Base-by-base conservation (phyloP, 2,113 vertebrate species). In the Ceuthmochares aereus region DNA sequence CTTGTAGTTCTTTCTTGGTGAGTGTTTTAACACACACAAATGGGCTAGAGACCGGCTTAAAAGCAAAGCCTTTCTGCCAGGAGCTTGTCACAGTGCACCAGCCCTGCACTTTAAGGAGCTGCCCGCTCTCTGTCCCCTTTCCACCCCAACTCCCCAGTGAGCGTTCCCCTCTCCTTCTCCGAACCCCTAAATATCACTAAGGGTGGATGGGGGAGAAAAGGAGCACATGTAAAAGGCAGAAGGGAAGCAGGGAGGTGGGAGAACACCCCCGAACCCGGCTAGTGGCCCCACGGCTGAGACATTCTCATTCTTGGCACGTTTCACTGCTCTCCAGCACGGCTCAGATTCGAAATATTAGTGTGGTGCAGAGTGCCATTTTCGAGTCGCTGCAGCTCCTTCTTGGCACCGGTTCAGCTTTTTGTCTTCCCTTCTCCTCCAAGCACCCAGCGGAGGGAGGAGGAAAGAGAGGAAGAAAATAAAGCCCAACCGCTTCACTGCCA, bases 321-420 rank as follows among this genome's bases (percentile, higher is more conserved):
- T 56, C 34, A 2, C 82, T 34, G 56, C 95, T 97, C 94, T 96
- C 91, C 69, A 68, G 89, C 94, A 66, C 79, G 92, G 85, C 52
- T 87, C 74, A 43, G 87, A 42, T 90, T 97, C 91, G 88, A 90
- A 96, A 96, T 96, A 97, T 93, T 93, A 97, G 95, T 72, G 96
- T 17, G 70, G 97, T 67, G 72, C 94, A 87, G 89, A 96, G 93
- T 95, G 96, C 94, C 82, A 89, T 93, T 95, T 97, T 95, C 87
- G 66, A 97, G 95, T 93, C 75, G 58, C 93, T 95, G 93, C 90
- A 80, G 90, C 96, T 97, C 92, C 93, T 94, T 97, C 91, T 96
- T 96, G 96, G 97, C 96, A 96, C 81, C 21, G 13, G 84, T 97
- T 97, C 96, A 98, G 97, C 87, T 89, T 97, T 91, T 95, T 96